These are phyloP conservation scores for Scolopax bukidnonensis DNA, from an alignment of 2,797 vertebrate genomes.

Conservation along the genomic window DNA sequence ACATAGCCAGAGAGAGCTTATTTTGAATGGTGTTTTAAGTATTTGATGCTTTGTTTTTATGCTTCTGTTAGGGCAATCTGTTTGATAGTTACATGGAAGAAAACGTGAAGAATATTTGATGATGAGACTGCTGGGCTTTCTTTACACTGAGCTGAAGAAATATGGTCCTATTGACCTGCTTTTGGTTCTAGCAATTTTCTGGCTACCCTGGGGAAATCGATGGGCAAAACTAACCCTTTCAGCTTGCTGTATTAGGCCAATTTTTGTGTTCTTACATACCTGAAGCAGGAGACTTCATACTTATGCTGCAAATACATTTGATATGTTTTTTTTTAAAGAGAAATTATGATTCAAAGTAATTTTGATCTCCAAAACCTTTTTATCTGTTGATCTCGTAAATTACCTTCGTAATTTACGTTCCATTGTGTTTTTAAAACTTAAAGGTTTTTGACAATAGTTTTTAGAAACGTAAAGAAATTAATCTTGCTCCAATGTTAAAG, in stretches of 20 bases:
- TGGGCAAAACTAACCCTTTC: neutral
- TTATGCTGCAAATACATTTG: neutral
- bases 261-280: neutral
- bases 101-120: neutral
- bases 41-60: neutral
- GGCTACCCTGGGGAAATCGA: fast-evolving
- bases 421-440: neutral
- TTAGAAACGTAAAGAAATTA: neutral
- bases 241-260: neutral
- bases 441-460: neutral
- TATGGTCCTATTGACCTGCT: neutral
- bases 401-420: neutral
- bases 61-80: neutral
- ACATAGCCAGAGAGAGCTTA: neutral
- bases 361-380: neutral
- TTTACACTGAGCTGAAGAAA: neutral
- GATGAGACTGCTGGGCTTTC: neutral
- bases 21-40: neutral
- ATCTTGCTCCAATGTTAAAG: neutral
- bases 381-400: neutral
- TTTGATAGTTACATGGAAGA: neutral
- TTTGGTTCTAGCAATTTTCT: neutral
- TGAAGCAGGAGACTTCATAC: neutral
- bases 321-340: neutral
- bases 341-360: neutral